A percentile compares a stretch with the other conserved stretches of the same genome.
These are phyloP conservation scores for Boloria euphrosyne DNA, from an alignment of 2,888 invertebrate species.

Conservation along the genomic window DNA sequence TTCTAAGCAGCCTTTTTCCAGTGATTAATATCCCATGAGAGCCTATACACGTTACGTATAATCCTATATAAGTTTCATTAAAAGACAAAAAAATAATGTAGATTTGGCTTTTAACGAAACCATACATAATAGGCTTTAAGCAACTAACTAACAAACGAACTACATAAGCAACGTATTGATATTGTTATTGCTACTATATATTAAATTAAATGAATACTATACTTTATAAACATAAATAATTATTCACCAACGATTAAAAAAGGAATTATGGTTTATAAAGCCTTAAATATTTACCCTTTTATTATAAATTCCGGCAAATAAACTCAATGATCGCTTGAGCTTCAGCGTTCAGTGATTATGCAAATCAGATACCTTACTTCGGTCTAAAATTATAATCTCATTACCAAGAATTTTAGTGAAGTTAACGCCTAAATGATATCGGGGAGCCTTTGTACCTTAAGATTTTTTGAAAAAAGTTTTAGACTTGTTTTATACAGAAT, in stretches of 20 bases:
- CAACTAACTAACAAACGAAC: too few relatives aligned
- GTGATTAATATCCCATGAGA: background rate
- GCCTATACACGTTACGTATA: too few relatives aligned
- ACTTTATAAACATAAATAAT: background rate
- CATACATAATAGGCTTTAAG: too few relatives aligned
- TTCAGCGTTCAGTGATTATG: slow-evolving; percentile 37
- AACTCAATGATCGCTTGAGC: slow-evolving; percentile 28
- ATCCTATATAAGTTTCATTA: background rate
- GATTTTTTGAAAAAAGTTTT: too few relatives aligned
- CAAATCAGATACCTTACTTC: slow-evolving; percentile 37
- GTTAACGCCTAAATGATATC: slow-evolving; percentile 28
- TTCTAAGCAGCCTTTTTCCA: slow-evolving; percentile 1
- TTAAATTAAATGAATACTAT: too few relatives aligned
- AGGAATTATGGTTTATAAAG: slow-evolving; percentile 24
- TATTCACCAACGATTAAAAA: slow-evolving; percentile 16
- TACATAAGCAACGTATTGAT: too few relatives aligned
- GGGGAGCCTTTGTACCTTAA: slow-evolving; percentile 5
- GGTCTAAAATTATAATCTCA: slow-evolving; percentile 38
- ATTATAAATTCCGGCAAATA: slow-evolving; percentile 37
- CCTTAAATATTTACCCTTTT: slow-evolving; percentile 25
- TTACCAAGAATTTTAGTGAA: slow-evolving; percentile 46
- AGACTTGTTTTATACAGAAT: too few relatives aligned
- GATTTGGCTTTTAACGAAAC: too few relatives aligned
- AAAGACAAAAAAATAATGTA: too few relatives aligned
- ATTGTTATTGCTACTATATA: too few relatives aligned